Percentiles rank a stretch among this genome's conserved stretches.
Evolutionary conservation across 2,888 invertebrate genomes (phyloP).

Genomic region (Hyppa rectilinea): DNA sequence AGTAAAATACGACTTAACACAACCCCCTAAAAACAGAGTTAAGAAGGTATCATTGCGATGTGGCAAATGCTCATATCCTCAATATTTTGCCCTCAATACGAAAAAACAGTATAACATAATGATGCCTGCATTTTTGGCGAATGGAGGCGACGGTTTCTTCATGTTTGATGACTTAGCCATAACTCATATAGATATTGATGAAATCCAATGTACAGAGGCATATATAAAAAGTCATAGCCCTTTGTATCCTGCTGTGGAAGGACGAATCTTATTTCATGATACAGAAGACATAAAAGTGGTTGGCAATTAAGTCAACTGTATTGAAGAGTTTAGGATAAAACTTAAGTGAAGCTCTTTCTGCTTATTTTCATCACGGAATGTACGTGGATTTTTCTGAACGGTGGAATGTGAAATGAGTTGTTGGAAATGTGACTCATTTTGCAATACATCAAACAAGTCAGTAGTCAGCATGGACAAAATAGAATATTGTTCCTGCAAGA

Average conservation of each 20-base stretch:
- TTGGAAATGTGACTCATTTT: conserved; percentile 1
- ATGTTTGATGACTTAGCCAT: conserved; percentile 83
- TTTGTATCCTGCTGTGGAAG: conserved; percentile 92
- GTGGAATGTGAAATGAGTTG: neutral
- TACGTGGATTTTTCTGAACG: neutral
- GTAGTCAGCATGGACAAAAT: neutral
- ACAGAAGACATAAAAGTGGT: conserved; percentile 51
- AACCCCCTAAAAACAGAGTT: conserved; percentile 92
- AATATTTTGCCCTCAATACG: conserved; percentile 89
- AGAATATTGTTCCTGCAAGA: neutral
- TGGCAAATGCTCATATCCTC: conserved; percentile 92
- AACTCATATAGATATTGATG: conserved; percentile 71
- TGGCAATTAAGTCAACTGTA: conserved; percentile 30
- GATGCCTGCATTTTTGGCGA: conserved; percentile 91
- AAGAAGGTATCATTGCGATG: conserved; percentile 92
- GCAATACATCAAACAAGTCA: neutral
- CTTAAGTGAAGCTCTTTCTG: neutral
- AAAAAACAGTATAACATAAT: conserved; percentile 92
- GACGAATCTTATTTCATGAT: conserved; percentile 88
- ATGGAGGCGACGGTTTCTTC: conserved; percentile 94
- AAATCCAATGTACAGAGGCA: conserved; percentile 83
- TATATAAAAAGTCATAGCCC: conserved; percentile 91
- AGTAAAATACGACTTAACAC: conserved; percentile 92
- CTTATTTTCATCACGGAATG: neutral
- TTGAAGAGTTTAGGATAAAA: neutral